Base-by-base conservation (phyloP, 2,113 vertebrate species). In the Dipodomys merriami region DNA sequence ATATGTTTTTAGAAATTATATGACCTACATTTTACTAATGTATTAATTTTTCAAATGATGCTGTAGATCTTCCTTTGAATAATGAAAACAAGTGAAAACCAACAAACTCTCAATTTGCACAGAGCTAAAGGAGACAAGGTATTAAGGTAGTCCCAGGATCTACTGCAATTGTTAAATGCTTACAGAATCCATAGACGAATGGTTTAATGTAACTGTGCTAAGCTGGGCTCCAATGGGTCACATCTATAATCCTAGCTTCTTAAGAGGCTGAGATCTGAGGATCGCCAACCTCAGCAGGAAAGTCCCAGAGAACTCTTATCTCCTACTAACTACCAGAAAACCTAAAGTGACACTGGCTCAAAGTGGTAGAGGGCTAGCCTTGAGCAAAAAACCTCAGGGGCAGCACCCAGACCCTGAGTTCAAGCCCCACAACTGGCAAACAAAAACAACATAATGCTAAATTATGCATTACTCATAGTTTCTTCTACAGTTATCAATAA, bases 141-240 rank as follows among this genome's bases (percentile, higher is more conserved):
- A 57, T 90, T 90, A 90, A 82, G 68, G 60, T 78, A 93, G 35
- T 90, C 94, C 33, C 35, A 92, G 69, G 53, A 73, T 73, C 46
- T 91, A 57, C 67, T 72, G 13, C 88, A 87, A 60, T 92, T 39
- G 82, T 81, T 88, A 89, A 83, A 89, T 93, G 53, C 64, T 81
- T 87, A 81, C 64, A 92, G 79, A 90, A 80, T 94, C 82, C 19
- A 27, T 91, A 81, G n/a, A 82, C 71, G 53, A 85, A 44, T 73
- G 68, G 35, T 93, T 96, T 91, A 83, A 92, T 77, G 19, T 83
- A 87, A 8, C 35, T 30, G 72, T 46, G 53, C 65, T 82, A 83
- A 86, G 49, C 49, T 49, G 49, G 49, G 49, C 49, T 11, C 49
- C 12, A 12, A 49, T 49, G 49, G 49, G 0, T 49, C 49, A 49